A percentile compares a stretch with the other conserved stretches of the same genome.
phyloP scores from a whole-genome alignment of 2,797 vertebrate genomes.

The Micrastur ruficollis region DNA sequence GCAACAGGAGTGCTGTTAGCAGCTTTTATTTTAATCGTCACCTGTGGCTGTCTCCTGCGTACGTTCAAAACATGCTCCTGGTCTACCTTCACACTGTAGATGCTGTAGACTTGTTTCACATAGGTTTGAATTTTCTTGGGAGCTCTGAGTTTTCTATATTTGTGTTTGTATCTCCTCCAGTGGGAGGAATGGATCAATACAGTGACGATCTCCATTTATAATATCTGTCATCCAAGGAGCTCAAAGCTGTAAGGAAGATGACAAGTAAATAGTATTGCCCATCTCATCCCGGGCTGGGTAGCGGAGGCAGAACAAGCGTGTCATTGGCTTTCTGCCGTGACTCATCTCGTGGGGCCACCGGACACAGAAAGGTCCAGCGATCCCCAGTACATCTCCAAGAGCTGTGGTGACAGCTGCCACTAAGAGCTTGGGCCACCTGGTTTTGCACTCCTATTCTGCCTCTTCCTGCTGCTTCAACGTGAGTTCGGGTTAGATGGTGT shows the following conservation, averaged over 20 bases:
- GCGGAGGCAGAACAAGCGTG: fast-evolving
- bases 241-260: not conserved
- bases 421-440: not conserved
- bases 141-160: not conserved
- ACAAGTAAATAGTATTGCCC: not conserved
- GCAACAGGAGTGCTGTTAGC: not conserved
- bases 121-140: not conserved
- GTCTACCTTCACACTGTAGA: not conserved
- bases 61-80: fast-evolving
- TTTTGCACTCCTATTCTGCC: not conserved
- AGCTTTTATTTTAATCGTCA: not conserved
- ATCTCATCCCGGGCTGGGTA: not conserved
- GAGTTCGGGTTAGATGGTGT: fast-evolving
- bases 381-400: not conserved
- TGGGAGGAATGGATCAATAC: not conserved
- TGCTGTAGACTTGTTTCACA: not conserved
- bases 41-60: not conserved
- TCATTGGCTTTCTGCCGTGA: fast-evolving
- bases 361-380: not conserved
- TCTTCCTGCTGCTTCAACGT: not conserved
- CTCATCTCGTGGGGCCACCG: not conserved
- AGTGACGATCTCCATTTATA: not conserved
- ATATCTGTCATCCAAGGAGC: not conserved
- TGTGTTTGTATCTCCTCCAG: no score
- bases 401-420: not conserved